Evolutionary conservation across 2,113 vertebrate species (phyloP), one percentile per base, ranked within the genome.

Genomic region (Rhinichthys klamathensis): DNA sequence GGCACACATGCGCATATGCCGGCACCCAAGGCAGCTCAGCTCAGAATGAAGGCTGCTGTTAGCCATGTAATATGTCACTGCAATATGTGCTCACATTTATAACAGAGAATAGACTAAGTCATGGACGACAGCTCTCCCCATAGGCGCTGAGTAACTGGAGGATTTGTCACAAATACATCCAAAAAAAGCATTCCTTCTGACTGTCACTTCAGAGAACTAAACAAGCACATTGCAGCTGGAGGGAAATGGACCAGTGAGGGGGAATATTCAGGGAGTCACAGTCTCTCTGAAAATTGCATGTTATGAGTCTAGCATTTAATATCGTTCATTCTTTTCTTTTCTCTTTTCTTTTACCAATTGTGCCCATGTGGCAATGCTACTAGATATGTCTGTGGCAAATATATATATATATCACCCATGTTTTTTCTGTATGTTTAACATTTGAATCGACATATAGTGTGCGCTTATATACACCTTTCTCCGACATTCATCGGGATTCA

Each of bases 21-120:
- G 27, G 58, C 44, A 65, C 44, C 6, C 15, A 6, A 77, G 16
- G 54, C 15, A 18, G 60, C 74, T 74, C 74, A 84, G 74, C 44
- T 15, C 85, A 86, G 49, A 89, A 92, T 86, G 90, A 90, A 88
- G 70, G 38, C 90, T 92, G 90, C 89, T 92, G 91, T 93, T 93
- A 92, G 89, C 92, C 88, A 75, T 90, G 89, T 93, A 91, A 93
- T 92, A 88, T 91, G 90, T 93, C 92, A 90, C 89, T 90, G 92
- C 91, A 89, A 91, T 90, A 89, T 91, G 90, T 89, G 89, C 91
- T 92, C 70, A 85, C 89, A 90, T 90, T 91, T 86, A 91, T 90
- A 85, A 89, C 85, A 23, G 38, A 85, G 77, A 87, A 92, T 91
- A 88, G 88, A 88, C 86, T 38, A 92, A 92, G 92, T 91, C 92